Base-by-base conservation (phyloP, 1,140 invertebrate species). In the Panonychus citri region DNA sequence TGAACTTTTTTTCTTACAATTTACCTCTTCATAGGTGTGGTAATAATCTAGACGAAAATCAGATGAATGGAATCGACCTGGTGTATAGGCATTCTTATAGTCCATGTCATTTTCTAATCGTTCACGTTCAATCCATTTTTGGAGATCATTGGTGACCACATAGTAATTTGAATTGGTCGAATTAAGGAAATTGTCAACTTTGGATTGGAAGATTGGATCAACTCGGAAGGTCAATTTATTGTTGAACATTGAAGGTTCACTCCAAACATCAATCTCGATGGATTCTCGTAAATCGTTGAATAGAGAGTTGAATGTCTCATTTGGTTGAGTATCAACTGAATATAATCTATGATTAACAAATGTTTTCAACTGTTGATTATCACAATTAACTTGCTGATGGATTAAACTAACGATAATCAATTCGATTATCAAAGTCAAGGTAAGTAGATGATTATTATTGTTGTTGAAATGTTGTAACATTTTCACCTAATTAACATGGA, bases 11-110 rank as follows among this genome's bases (percentile, higher is more conserved):
- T 19, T 24, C 17, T 5, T 46, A 19, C 17, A 10, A 24, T 46
- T 52, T 30, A 52, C 50, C 50, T 52, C 50, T 26, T 26, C 27
- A 28, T 52, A 27, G 27, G 50, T 52, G n/a, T 52, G 50, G 1
- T 52, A 52, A 52, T 27, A 52, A n/a, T 52, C 50, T n/a, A 52
- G n/a, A 17, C 28, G 15, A 21, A 52, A 52, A 7, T 52, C 50
- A n/a, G 15, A 7, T 25, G 24, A 26, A 26, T 24, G 13, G 5
- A n/a, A 25, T 26, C 50, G 25, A 10, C 50, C 50, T 1, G 50
- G 24, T n/a, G 28, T 5, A 25, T 52, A 52, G 17, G 25, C 21
- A 30, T 26, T 27, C 24, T 28, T 30, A 4, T 15, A 17, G 7
- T 19, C 21, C 21, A 19, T n/a, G 17, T 46, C 17, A 24, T 52